Evolutionary conservation across 2,113 vertebrate genomes (phyloP).

Genomic region (Gymnocephalus cernua): DNA sequence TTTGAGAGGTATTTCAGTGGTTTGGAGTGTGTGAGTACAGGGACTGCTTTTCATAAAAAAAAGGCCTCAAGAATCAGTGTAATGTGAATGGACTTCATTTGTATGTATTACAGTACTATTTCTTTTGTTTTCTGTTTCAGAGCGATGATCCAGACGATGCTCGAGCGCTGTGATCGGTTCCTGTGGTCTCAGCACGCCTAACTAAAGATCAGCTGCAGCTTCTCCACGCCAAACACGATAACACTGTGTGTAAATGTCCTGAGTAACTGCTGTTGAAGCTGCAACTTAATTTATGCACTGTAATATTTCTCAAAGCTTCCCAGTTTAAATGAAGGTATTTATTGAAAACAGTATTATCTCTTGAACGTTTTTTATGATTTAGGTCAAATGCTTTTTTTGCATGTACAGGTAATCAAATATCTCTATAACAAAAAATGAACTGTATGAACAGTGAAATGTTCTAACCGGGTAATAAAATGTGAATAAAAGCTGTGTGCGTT

Average conservation of each 20-base stretch:
- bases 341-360: constrained; percentile 41
- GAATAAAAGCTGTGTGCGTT: constrained; percentile 58
- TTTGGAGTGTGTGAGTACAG: too few relatives aligned
- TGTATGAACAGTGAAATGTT: constrained; percentile 21
- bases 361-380: constrained; percentile 10
- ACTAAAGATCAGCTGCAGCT: constrained; percentile 17
- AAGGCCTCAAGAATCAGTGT: not conserved
- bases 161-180: constrained; percentile 96
- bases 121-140: constrained; percentile 75
- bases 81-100: not conserved
- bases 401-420: constrained; percentile 13
- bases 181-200: constrained; percentile 97
- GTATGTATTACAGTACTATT: not conserved
- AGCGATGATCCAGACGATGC: constrained; percentile 95
- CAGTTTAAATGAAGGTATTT: not conserved
- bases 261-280: constrained; percentile 37
- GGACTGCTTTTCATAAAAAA: too few relatives aligned
- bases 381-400: constrained; percentile 28
- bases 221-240: not conserved
- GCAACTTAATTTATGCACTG: constrained; percentile 48
- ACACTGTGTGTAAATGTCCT: constrained; percentile 27
- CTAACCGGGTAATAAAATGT: constrained; percentile 47
- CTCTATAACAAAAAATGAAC: not conserved
- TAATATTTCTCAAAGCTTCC: constrained; percentile 23
- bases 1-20: not conserved